phyloP scores from a whole-genome alignment of 2,888 invertebrate genomes.

The Byasa hedistus region DNA sequence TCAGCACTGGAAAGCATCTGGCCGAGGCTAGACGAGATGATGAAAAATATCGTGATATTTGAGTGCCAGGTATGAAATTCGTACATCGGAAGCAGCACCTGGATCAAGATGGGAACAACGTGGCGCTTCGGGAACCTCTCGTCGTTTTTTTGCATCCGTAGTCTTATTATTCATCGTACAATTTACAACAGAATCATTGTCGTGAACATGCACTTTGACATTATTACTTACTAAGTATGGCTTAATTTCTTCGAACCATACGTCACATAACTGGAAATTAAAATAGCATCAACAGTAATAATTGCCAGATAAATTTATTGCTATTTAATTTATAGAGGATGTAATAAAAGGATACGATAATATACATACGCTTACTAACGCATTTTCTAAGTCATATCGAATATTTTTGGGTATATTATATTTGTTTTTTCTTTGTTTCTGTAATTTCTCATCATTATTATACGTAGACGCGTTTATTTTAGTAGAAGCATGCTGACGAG shows the following conservation, averaged over 20 bases:
- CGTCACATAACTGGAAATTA: slow-evolving; percentile 65
- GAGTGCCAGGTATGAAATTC: slow-evolving; percentile 40
- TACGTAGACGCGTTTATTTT: slow-evolving; percentile 9
- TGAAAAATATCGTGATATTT: not conserved
- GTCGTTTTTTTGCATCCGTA: slow-evolving; percentile 25
- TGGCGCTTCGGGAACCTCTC: slow-evolving; percentile 35
- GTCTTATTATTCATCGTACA: slow-evolving; percentile 27
- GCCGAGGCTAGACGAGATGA: not conserved
- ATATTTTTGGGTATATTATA: slow-evolving; percentile 59
- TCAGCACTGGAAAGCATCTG: too few species aligned
- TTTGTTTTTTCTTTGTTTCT: slow-evolving; percentile 43
- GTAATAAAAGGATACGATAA: not conserved
- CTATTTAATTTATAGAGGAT: slow-evolving; percentile 13
- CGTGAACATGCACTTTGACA: slow-evolving; percentile 66
- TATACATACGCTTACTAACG: slow-evolving; percentile 64
- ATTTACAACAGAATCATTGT: slow-evolving; percentile 29
- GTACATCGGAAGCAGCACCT: slow-evolving; percentile 74
- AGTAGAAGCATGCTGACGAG: slow-evolving; percentile 1
- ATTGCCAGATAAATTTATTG: not conserved
- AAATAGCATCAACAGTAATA: slow-evolving; percentile 12
- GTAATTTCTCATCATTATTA: slow-evolving; percentile 31
- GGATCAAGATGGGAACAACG: slow-evolving; percentile 64
- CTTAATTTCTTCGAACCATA: slow-evolving; percentile 74
- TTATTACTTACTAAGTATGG: slow-evolving; percentile 67
- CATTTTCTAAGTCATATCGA: slow-evolving; percentile 67